Conservation (phyloP, 2,888 invertebrate genomes). For the Auanema sp. region DNA sequence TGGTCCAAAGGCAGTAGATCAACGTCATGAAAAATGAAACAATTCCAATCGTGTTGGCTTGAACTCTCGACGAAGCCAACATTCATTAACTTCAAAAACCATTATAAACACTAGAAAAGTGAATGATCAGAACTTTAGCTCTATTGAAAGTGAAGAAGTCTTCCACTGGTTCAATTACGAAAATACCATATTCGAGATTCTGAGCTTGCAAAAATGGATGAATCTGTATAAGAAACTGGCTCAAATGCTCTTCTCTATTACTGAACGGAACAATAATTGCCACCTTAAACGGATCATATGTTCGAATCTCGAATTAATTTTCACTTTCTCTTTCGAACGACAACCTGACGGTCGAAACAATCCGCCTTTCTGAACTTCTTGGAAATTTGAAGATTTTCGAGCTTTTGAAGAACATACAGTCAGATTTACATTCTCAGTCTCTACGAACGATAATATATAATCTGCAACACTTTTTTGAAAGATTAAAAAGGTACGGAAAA, state of each 20-base stretch:
- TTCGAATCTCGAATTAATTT: no score
- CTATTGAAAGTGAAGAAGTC: constrained; percentile 1
- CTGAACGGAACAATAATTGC: constrained; percentile 1
- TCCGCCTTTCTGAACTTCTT: no score
- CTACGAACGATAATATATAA: no score
- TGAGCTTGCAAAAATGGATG: background rate
- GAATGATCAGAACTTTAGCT: no score
- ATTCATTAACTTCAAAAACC: constrained; percentile 55
- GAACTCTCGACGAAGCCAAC: constrained; percentile 63
- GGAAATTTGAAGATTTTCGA: no score
- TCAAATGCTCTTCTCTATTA: background rate
- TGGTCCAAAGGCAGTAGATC: constrained; percentile 60
- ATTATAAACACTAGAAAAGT: background rate
- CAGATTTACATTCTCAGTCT: no score
- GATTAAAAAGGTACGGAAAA: no score
- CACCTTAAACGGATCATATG: background rate
- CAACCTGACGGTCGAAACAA: no score
- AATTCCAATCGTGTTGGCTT: constrained; percentile 52
- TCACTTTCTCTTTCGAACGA: no score
- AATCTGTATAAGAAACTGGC: background rate
- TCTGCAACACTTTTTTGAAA: no score
- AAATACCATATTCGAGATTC: background rate
- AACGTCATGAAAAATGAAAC: constrained; percentile 62
- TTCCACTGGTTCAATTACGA: background rate
- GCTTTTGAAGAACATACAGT: no score